phyloP scores from a whole-genome alignment of 2,888 invertebrate species.

The Julus scanicus region DNA sequence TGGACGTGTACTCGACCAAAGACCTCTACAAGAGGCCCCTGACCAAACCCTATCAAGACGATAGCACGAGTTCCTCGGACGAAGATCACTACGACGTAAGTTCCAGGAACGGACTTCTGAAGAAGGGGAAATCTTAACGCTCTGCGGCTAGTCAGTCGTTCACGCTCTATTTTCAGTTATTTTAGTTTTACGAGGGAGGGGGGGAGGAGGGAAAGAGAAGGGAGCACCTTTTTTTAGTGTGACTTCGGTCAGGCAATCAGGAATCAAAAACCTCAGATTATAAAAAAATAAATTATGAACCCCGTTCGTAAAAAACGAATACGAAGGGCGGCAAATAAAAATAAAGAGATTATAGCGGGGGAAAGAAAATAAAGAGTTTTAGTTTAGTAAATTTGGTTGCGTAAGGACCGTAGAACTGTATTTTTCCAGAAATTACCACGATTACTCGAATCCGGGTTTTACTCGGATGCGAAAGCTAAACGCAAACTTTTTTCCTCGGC shows the following conservation, averaged over 20 bases:
- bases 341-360: neutral
- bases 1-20: slow-evolving; percentile 55
- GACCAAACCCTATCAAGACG: slow-evolving; percentile 55
- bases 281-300: neutral
- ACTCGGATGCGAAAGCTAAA: too few species aligned
- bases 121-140: neutral
- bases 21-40: slow-evolving; percentile 49
- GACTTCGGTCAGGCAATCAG: neutral
- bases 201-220: too few species aligned
- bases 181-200: too few species aligned
- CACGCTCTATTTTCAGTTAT: slow-evolving; percentile 7
- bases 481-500: too few species aligned
- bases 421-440: too few species aligned
- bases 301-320: too few species aligned
- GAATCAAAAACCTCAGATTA: neutral
- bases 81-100: slow-evolving; percentile 46
- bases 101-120: neutral
- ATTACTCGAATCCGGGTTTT: too few species aligned
- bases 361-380: too few species aligned
- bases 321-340: too few species aligned
- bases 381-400: too few species aligned
- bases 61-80: slow-evolving; percentile 53
- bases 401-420: too few species aligned
- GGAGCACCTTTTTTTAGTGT: neutral
- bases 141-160: neutral